Conservation (phyloP, 2,797 vertebrate species). For the Premnoplex brunnescens region DNA sequence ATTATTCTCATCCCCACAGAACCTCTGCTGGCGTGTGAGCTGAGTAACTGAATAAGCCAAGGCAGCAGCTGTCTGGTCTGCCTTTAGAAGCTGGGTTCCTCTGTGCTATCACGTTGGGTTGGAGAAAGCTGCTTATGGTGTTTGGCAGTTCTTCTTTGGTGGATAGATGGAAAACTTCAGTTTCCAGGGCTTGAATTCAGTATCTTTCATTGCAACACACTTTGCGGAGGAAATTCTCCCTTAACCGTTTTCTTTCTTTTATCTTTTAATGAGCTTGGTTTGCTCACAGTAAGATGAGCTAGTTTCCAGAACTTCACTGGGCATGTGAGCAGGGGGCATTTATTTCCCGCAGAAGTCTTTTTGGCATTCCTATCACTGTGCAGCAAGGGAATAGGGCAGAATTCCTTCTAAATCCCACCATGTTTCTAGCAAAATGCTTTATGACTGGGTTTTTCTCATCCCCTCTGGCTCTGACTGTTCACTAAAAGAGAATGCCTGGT, state of each 20-base stretch:
- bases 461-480: conserved; percentile 55
- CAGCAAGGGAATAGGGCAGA: conserved; percentile 13
- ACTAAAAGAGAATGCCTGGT: conserved; percentile 55
- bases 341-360: not conserved
- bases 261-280: not conserved
- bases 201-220: not conserved
- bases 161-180: not conserved
- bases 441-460: conserved; percentile 41
- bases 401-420: conserved; percentile 49
- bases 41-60: not conserved
- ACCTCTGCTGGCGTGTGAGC: not conserved
- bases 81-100: not conserved
- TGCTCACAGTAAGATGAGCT: not conserved
- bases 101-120: not conserved
- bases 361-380: not conserved
- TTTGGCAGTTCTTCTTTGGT: not conserved
- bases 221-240: not conserved
- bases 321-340: not conserved
- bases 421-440: conserved; percentile 28
- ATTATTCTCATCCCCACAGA: not conserved
- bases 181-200: not conserved
- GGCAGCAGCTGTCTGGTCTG: not conserved
- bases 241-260: not conserved
- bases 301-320: not conserved
- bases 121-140: not conserved